A percentile compares a stretch with the other conserved stretches of the same genome.
Conservation (phyloP, 2,113 vertebrate species). For the Anoplopoma fimbria region DNA sequence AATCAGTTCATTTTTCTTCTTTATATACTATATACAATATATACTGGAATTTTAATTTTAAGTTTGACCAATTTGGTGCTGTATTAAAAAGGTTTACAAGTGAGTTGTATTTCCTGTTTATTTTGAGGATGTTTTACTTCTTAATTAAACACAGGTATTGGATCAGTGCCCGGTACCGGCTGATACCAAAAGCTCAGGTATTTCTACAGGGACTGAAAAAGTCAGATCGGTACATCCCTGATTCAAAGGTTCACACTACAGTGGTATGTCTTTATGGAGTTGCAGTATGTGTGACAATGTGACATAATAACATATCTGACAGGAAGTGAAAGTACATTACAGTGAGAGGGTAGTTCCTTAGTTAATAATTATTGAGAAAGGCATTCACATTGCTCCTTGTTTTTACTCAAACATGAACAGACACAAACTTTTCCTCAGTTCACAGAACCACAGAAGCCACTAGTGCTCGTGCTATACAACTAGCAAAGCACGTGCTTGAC, state of each 20-base stretch:
- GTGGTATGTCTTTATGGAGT: conserved; percentile 3
- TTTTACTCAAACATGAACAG: neutral
- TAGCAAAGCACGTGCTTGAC: conserved; percentile 31
- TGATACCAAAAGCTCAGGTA: neutral
- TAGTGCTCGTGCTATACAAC: conserved; percentile 26
- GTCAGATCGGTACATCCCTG: neutral
- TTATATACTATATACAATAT: neutral
- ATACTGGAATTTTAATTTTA: neutral
- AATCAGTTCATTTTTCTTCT: neutral
- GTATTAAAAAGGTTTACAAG: neutral
- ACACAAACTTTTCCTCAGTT: conserved; percentile 51
- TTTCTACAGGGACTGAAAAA: neutral
- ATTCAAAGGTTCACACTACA: neutral
- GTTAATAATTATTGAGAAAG: neutral
- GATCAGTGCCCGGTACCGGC: neutral
- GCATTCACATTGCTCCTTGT: neutral
- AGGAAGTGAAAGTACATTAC: conserved; percentile 54
- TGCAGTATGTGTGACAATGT: neutral
- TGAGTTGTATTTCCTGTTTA: neutral
- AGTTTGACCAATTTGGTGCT: neutral
- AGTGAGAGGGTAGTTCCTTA: neutral
- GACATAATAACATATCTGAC: conserved; percentile 9
- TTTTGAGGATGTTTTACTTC: neutral
- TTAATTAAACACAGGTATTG: neutral
- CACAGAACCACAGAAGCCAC: conserved; percentile 12